Conservation (phyloP, 2,797 vertebrate species). For the Okamejei kenojei region DNA sequence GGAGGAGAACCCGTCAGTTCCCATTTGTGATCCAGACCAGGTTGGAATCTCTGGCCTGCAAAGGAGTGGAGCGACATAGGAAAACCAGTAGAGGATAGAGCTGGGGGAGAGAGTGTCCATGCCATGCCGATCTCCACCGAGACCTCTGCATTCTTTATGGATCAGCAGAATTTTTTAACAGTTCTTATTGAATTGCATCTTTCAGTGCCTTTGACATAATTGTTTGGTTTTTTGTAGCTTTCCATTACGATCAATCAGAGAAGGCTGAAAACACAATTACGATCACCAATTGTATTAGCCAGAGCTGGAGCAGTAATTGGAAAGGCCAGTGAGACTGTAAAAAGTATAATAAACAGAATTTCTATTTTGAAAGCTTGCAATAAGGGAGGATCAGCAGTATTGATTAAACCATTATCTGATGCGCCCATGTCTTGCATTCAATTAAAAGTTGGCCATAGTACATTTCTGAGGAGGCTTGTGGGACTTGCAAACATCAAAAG, state of each 20-base stretch:
- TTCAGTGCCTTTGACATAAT: slow-evolving; percentile 71
- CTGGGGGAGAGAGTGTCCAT: neutral
- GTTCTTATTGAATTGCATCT: slow-evolving; percentile 44
- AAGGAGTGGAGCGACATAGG: neutral
- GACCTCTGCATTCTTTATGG: neutral
- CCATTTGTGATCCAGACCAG: neutral
- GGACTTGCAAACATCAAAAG: neutral
- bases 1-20: neutral
- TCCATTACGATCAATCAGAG: slow-evolving; percentile 76
- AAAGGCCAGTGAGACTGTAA: slow-evolving; percentile 66
- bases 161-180: slow-evolving; percentile 6
- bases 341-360: slow-evolving; percentile 64
- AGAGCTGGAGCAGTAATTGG: slow-evolving; percentile 69
- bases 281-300: slow-evolving; percentile 64
- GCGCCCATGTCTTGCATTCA: slow-evolving; percentile 19
- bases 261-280: slow-evolving; percentile 80
- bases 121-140: neutral
- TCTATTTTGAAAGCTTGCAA: slow-evolving; percentile 57
- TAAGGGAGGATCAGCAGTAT: slow-evolving; percentile 58
- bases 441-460: slow-evolving; percentile 20
- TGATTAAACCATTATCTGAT: slow-evolving; percentile 57
- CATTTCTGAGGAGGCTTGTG: slow-evolving; percentile 7
- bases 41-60: neutral
- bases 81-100: neutral
- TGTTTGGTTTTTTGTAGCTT: slow-evolving; percentile 74